Evolutionary conservation across 2,113 vertebrate species (phyloP).

Genomic region (Uria aalge): DNA sequence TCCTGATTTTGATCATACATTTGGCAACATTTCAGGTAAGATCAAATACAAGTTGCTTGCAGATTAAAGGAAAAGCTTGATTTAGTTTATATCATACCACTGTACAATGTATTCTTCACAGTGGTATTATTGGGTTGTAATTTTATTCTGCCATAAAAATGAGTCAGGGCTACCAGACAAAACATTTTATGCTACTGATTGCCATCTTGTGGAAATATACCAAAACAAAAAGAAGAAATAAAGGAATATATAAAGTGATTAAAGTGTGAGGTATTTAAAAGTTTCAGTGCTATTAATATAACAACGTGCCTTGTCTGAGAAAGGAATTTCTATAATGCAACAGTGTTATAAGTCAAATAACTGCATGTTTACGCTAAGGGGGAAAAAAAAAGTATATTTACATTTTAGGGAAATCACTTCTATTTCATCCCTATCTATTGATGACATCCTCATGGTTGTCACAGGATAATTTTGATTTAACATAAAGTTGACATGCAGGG

Average conservation of each 20-base stretch:
- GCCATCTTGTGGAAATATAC: background rate
- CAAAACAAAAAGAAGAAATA: background rate
- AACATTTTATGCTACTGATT: background rate
- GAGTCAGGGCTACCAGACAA: background rate
- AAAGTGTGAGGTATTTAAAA: background rate
- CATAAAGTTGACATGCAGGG: background rate
- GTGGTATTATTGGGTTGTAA: background rate
- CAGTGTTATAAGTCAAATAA: background rate
- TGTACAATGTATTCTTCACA: background rate
- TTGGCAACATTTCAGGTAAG: slow-evolving; percentile 85
- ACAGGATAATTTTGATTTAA: background rate
- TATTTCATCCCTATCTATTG: background rate
- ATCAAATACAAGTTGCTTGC: background rate
- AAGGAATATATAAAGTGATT: background rate
- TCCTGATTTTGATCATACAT: slow-evolving; percentile 87
- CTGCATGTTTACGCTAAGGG: background rate
- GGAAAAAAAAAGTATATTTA: background rate
- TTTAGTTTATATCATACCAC: background rate
- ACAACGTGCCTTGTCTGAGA: background rate
- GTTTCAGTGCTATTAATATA: background rate
- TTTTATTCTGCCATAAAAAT: background rate
- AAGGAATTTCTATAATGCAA: background rate
- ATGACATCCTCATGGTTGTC: background rate
- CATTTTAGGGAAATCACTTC: background rate
- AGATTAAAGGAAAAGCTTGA: background rate